These are phyloP conservation scores for Idaea biselata DNA, from an alignment of 2,888 invertebrate genomes.

Conservation along the genomic window DNA sequence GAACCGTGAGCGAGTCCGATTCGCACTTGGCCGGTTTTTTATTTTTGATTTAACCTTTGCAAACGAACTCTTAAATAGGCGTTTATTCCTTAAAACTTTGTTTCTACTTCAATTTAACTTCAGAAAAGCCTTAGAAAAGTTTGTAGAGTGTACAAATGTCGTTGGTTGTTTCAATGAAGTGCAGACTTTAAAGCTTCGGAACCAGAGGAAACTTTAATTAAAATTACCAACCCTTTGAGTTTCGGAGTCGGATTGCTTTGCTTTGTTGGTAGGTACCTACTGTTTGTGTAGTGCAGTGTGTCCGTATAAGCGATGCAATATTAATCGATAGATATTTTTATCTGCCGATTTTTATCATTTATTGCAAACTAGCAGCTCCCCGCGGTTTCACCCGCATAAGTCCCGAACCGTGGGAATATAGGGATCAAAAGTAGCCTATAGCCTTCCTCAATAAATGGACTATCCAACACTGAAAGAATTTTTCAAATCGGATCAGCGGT, in stretches of 20 bases:
- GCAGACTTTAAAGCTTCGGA: not conserved
- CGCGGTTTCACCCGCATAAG: too few species aligned
- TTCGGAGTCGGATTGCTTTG: not conserved
- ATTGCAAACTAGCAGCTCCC: too few species aligned
- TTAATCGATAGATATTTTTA: too few species aligned
- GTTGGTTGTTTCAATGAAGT: not conserved
- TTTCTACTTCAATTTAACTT: constrained; percentile 2
- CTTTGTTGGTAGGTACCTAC: not conserved
- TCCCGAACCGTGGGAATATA: too few species aligned
- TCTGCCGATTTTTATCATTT: too few species aligned
- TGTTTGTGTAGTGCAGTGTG: not conserved
- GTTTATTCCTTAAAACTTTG: constrained; percentile 30
- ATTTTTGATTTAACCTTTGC: constrained; percentile 30
- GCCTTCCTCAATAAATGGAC: too few species aligned
- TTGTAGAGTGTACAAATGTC: not conserved
- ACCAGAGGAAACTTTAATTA: not conserved
- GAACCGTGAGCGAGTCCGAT: too few species aligned
- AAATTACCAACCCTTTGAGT: not conserved
- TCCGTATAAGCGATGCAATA: not conserved
- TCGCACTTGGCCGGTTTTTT: too few species aligned
- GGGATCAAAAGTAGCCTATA: too few species aligned
- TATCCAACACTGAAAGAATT: too few species aligned
- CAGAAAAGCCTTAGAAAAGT: not conserved
- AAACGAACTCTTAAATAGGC: constrained; percentile 25
- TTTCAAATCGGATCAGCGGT: too few species aligned